Percentiles rank a stretch among this genome's conserved stretches.
These are phyloP conservation scores for Gymnorhina tibicen DNA, from an alignment of 2,113 vertebrate species.

Conservation along the genomic window DNA sequence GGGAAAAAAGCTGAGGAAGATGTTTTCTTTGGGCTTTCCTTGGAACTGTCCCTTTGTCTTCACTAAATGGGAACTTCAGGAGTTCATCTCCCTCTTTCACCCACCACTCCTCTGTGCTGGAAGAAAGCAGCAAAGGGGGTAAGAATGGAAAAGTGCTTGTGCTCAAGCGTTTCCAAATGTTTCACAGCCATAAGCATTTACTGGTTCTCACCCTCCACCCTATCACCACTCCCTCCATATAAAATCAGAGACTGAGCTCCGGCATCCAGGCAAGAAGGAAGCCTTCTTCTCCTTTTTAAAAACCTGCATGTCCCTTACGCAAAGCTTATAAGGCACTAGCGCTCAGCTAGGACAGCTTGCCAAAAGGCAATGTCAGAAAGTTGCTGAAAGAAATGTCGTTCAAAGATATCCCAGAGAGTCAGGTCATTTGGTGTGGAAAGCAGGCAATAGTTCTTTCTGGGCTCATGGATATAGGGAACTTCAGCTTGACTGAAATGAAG, in stretches of 20 bases:
- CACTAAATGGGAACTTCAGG: background rate
- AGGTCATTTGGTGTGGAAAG: slow-evolving; percentile 49
- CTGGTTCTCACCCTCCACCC: slow-evolving; percentile 27
- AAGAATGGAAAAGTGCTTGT: background rate
- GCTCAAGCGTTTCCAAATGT: slow-evolving; percentile 62
- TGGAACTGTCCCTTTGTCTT: slow-evolving; percentile 12
- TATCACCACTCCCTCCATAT: slow-evolving; percentile 26
- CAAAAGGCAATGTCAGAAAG: slow-evolving; percentile 39
- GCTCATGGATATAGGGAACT: slow-evolving; percentile 6
- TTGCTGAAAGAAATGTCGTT: slow-evolving; percentile 47
- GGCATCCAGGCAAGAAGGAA: background rate
- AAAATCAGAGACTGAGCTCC: background rate
- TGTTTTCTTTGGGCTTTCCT: slow-evolving; percentile 11
- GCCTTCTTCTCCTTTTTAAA: background rate
- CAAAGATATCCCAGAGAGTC: slow-evolving; percentile 43
- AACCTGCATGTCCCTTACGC: background rate
- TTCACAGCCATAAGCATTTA: slow-evolving; percentile 27
- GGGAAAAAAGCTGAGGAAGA: background rate
- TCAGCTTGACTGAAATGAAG: slow-evolving; percentile 30
- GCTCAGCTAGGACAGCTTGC: slow-evolving; percentile 37
- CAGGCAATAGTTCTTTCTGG: slow-evolving; percentile 31
- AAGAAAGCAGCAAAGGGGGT: background rate
- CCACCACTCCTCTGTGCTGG: background rate
- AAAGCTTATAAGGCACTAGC: background rate
- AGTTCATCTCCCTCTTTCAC: slow-evolving; percentile 14